Evolutionary conservation across 2,888 invertebrate species (phyloP).

Genomic region (Colostygia pectinataria): DNA sequence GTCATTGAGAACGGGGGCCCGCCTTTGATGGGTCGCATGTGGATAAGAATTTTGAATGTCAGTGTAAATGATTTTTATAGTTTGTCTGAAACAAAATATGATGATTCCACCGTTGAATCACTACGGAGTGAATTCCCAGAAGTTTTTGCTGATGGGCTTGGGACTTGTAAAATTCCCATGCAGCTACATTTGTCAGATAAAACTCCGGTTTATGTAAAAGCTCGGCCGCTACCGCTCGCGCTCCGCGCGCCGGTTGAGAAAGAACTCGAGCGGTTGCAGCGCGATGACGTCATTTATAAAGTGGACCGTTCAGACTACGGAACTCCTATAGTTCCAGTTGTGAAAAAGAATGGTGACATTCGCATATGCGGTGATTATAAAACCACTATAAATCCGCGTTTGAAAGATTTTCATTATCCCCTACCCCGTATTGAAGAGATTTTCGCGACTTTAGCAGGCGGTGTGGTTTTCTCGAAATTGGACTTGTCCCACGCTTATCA

Average conservation of each 20-base stretch:
- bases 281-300: slow-evolving; percentile 32
- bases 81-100: too few relatives aligned
- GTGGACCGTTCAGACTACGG: too few relatives aligned
- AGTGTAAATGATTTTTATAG: slow-evolving; percentile 16
- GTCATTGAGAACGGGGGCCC: slow-evolving; percentile 23
- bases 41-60: slow-evolving; percentile 24
- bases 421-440: too few relatives aligned
- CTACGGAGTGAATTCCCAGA: slow-evolving; percentile 22
- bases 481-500: neutral
- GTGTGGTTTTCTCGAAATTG: neutral
- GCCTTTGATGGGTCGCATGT: slow-evolving; percentile 27
- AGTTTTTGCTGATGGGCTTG: slow-evolving; percentile 27
- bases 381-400: too few relatives aligned
- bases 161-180: slow-evolving; percentile 24
- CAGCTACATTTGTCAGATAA: slow-evolving; percentile 24
- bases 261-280: slow-evolving; percentile 30
- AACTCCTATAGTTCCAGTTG: too few relatives aligned
- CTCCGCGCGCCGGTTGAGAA: slow-evolving; percentile 24
- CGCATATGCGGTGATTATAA: too few relatives aligned
- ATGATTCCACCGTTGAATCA: slow-evolving; percentile 7
- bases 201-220: slow-evolving; percentile 24
- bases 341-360: too few relatives aligned
- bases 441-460: too few relatives aligned
- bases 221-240: slow-evolving; percentile 24
- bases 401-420: too few relatives aligned